phyloP scores from a whole-genome alignment of 1,140 invertebrate species.

The Cheumatopsyche charites region DNA sequence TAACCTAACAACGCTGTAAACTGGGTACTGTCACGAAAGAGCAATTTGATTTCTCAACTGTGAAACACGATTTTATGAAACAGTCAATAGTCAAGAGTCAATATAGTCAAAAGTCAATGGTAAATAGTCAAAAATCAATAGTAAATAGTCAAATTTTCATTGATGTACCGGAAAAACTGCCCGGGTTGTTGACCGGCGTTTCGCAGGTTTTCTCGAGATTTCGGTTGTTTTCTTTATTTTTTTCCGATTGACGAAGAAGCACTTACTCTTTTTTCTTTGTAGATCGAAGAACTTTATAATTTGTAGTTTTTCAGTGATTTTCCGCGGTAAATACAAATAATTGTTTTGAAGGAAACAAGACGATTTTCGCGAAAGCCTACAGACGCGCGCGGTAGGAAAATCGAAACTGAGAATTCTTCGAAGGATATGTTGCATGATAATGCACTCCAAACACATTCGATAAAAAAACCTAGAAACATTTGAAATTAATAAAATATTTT shows the following conservation, averaged over 20 bases:
- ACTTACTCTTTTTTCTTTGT: neutral
- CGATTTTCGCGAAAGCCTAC: neutral
- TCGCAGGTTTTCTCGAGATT: neutral
- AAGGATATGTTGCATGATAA: conserved; percentile 14
- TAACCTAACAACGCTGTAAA: conserved; percentile 4
- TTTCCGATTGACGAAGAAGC: too few relatives aligned
- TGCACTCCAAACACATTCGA: conserved; percentile 13
- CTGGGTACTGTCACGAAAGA: neutral
- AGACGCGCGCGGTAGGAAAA: conserved; percentile 16
- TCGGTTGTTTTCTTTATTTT: too few relatives aligned
- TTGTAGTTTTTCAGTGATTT: too few relatives aligned
- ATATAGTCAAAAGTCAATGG: too few relatives aligned
- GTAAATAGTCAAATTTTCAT: neutral
- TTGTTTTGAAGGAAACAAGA: too few relatives aligned
- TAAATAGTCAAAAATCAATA: too few relatives aligned
- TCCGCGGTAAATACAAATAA: too few relatives aligned
- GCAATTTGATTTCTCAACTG: neutral
- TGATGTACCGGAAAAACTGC: neutral
- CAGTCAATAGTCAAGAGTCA: too few relatives aligned
- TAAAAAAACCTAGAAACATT: neutral
- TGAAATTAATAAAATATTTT: too few relatives aligned
- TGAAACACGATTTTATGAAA: neutral
- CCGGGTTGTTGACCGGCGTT: neutral
- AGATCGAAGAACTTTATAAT: too few relatives aligned
- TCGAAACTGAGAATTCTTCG: conserved; percentile 34